Conservation (phyloP, 2,888 invertebrate species). For the Mesodorylaimus sp. region DNA sequence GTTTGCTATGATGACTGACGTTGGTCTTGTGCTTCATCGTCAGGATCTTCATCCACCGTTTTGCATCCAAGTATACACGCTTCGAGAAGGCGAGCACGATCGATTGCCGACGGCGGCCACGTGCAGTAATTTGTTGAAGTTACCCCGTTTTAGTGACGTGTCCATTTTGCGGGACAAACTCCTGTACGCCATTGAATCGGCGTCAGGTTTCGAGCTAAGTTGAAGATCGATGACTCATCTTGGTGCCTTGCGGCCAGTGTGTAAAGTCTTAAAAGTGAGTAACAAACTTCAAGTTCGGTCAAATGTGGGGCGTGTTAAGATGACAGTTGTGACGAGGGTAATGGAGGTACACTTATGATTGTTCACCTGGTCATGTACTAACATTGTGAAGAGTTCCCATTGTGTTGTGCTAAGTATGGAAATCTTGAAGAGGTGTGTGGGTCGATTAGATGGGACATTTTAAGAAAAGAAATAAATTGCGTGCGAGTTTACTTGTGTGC, state of each 20-base stretch:
- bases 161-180: conserved; percentile 59
- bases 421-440: too few species aligned
- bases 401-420: too few species aligned
- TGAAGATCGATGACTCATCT: conserved; percentile 18
- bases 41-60: conserved; percentile 86
- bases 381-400: too few species aligned
- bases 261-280: too few species aligned
- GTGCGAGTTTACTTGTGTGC: too few species aligned
- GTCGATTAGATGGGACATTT: too few species aligned
- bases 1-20: not conserved
- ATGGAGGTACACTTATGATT: too few species aligned
- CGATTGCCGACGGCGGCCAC: conserved; percentile 90
- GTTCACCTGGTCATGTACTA: too few species aligned
- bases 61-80: conserved; percentile 52
- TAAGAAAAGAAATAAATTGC: too few species aligned
- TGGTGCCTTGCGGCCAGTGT: not conserved
- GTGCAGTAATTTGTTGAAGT: conserved; percentile 88
- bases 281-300: too few species aligned
- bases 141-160: conserved; percentile 69
- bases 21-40: not conserved
- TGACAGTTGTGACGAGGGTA: too few species aligned
- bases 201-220: conserved; percentile 77
- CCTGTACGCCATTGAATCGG: conserved; percentile 77
- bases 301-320: too few species aligned
- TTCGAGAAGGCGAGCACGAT: conserved; percentile 41